phyloP scores from a whole-genome alignment of 2,888 invertebrate genomes.

The Aricia artaxerxes region DNA sequence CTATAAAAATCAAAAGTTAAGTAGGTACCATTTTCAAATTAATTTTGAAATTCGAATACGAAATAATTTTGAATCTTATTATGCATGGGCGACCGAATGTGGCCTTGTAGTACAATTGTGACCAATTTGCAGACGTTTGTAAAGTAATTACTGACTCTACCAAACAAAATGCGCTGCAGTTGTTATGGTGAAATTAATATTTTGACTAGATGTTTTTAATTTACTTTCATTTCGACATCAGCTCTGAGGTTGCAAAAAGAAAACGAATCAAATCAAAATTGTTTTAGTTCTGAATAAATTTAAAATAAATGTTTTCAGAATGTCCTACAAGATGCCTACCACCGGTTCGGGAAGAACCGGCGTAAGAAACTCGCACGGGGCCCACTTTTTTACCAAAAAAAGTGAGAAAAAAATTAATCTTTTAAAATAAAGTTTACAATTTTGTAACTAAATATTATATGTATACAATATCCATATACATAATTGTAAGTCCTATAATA shows the following conservation, averaged over 20 bases:
- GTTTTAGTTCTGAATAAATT: no score
- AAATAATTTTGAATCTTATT: neutral
- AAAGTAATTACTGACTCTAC: slow-evolving; percentile 9
- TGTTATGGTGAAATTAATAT: neutral
- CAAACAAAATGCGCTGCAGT: neutral
- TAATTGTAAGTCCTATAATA: no score
- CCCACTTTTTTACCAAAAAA: no score
- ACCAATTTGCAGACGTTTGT: slow-evolving; percentile 14
- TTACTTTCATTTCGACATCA: neutral
- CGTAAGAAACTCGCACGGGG: no score
- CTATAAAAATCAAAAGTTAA: neutral
- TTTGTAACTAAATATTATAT: no score
- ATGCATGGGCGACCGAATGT: neutral
- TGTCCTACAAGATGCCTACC: no score
- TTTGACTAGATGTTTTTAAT: neutral
- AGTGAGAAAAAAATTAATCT: no score
- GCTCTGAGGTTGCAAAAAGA: neutral
- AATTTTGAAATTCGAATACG: neutral
- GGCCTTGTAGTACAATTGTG: slow-evolving; percentile 8
- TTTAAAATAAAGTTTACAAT: no score
- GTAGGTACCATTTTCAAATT: neutral
- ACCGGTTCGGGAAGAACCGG: no score
- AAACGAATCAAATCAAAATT: no score
- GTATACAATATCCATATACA: no score
- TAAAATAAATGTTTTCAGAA: no score